Evolutionary conservation across 2,888 invertebrate genomes (phyloP).

Genomic region (Hermodice carunculata): DNA sequence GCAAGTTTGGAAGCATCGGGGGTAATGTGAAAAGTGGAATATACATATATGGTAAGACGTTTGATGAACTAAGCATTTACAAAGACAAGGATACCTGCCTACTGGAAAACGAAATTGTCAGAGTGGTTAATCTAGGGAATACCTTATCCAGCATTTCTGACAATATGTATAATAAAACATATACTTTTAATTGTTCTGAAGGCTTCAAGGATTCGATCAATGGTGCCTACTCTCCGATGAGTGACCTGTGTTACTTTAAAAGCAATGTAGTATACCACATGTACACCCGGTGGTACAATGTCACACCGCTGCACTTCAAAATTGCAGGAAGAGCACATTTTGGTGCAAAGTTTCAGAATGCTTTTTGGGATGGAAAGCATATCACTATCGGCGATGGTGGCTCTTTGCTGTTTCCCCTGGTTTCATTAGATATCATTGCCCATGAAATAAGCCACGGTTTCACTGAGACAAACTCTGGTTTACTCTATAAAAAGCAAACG

Average conservation of each 20-base stretch:
- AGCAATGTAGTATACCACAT: neutral
- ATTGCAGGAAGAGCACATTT: neutral
- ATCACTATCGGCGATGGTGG: conserved; percentile 5
- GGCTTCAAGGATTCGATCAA: conserved; percentile 1
- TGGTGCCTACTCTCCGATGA: neutral
- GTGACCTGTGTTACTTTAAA: neutral
- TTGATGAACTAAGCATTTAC: no score
- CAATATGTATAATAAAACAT: no score
- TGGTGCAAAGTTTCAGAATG: conserved; percentile 9
- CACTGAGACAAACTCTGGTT: conserved; percentile 1
- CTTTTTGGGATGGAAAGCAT: conserved; percentile 13
- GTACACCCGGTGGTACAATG: neutral
- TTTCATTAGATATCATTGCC: neutral
- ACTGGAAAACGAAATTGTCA: neutral
- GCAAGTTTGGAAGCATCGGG: neutral
- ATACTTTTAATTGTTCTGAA: neutral
- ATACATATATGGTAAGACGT: neutral
- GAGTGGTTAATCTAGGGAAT: neutral
- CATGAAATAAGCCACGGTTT: conserved; percentile 9
- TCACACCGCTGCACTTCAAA: neutral
- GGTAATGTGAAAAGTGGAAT: conserved; percentile 1
- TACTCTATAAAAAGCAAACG: neutral
- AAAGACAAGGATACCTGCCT: neutral
- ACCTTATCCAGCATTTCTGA: neutral
- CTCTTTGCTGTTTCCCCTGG: neutral